These are phyloP conservation scores for Paedocypris sp. DNA, from an alignment of 2,113 vertebrate species.

Conservation along the genomic window DNA sequence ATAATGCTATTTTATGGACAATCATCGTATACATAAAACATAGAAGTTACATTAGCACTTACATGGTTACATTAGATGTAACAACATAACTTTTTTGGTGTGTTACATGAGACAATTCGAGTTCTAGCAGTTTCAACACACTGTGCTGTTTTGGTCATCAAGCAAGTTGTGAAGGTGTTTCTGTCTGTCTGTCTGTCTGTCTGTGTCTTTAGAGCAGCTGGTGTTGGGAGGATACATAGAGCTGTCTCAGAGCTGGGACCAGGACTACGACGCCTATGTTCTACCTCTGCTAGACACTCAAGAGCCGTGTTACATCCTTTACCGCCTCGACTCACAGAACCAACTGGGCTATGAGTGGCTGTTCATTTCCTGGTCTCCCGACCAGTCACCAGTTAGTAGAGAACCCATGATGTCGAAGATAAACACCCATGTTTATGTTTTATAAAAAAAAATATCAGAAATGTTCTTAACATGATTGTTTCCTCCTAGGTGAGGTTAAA, in stretches of 20 bases:
- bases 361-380: conserved; percentile 97
- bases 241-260: conserved; percentile 77
- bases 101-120: no score
- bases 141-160: conserved; percentile 22
- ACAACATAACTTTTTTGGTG: no score
- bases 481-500: conserved; percentile 82
- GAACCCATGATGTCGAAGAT: not conserved
- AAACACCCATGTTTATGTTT: not conserved
- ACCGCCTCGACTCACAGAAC: conserved; percentile 88
- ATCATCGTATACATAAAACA: no score
- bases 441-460: not conserved
- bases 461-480: not conserved
- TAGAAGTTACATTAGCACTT: no score
- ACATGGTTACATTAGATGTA: no score
- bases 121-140: not conserved
- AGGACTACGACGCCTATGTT: conserved; percentile 78
- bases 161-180: not conserved
- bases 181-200: conserved; percentile 20
- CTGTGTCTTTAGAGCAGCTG: conserved; percentile 78
- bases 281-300: conserved; percentile 77
- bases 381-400: conserved; percentile 82
- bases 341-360: conserved; percentile 93
- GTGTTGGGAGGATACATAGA: conserved; percentile 80
- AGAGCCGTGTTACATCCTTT: conserved; percentile 90
- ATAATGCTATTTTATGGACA: no score